Base-by-base conservation (phyloP, 2,113 vertebrate species). In the Rostratula benghalensis region DNA sequence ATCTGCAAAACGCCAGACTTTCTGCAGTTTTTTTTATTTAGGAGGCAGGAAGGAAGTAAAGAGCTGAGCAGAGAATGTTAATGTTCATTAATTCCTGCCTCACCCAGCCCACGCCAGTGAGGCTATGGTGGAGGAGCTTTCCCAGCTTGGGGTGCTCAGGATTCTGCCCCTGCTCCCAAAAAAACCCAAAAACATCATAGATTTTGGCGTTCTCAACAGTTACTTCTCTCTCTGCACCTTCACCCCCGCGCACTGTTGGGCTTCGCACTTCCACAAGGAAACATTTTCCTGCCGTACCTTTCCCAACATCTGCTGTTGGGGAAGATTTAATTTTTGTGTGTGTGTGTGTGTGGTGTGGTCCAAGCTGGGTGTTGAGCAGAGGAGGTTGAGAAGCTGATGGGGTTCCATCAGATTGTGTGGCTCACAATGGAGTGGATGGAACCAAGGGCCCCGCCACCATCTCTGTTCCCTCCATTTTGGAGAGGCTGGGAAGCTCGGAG, bases 271-370 rank as follows among this genome's bases (percentile, higher is more conserved):
- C 56, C 35, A 14, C 3, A 0, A 4, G 6, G 22, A 12, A 50
- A 19, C 1, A 0, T 24, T 56, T 37, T 48, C 35, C 23, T 63
- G 54, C 24, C 6, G 1, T 4, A 4, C 1, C 0, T 13, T 12
- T 56, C 31, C 53, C 11, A 5, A 1, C 8, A 45, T 13, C 17
- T 17, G 19, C 25, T 12, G 7, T 7, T 18, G 39, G 80, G 61
- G 11, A 41, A 39, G 48, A 5, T 31, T 59, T 35, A 59, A 59
- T 53, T 53, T 53, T 9, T 27, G 25, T 28, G 25, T 53, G 51
- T 28, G 27, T 13, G 48, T 50, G 48, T n/a, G n/a, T n/a, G n/a
- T n/a, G n/a, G n/a, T n/a, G n/a, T n/a, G n/a, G n/a, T 2, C 33
- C 1, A 1, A 10, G 51, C 43, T 0, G 1, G 27, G 18, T 2